These are phyloP conservation scores for Flabesymbios commensalis DNA, from an alignment of 2,888 invertebrate genomes.

Conservation along the genomic window DNA sequence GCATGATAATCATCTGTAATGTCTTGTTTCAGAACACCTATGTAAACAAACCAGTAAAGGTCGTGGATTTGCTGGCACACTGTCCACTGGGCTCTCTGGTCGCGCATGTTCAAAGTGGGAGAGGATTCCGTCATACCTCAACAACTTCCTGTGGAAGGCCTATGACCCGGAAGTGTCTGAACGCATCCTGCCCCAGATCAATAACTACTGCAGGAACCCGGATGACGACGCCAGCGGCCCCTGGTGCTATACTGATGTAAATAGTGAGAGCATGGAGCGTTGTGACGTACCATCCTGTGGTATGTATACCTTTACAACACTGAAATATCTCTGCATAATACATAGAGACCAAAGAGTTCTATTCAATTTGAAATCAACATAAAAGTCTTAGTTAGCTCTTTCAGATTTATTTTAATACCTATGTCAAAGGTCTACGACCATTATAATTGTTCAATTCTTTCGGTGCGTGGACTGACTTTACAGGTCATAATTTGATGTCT, in stretches of 20 bases:
- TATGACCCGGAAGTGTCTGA: conserved; percentile 12
- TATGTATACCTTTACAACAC: too few species aligned
- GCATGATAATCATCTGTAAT: too few species aligned
- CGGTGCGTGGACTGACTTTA: too few species aligned
- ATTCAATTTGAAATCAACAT: too few species aligned
- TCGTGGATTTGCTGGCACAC: conserved; percentile 12
- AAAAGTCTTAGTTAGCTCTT: too few species aligned
- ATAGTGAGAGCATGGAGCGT: conserved; percentile 26
- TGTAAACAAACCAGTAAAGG: conserved; percentile 19
- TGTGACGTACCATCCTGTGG: conserved; percentile 25
- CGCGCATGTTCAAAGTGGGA: background rate
- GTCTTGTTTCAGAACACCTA: conserved; percentile 1
- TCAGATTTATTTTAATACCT: too few species aligned
- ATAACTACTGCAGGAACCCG: conserved; percentile 31
- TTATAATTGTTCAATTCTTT: too few species aligned
- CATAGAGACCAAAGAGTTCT: too few species aligned
- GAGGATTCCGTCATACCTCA: conserved; percentile 5
- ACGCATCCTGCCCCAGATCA: background rate
- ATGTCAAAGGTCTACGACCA: too few species aligned
- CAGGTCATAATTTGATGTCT: too few species aligned
- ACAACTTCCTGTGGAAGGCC: conserved; percentile 13
- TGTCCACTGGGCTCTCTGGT: background rate
- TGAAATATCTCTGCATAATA: too few species aligned
- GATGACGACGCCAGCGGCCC: conserved; percentile 28
- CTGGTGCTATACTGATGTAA: conserved; percentile 30